Percentiles rank a stretch among this genome's conserved stretches.
These are phyloP conservation scores for Empidonax alnorum DNA, from an alignment of 2,113 vertebrate genomes.

Conservation along the genomic window DNA sequence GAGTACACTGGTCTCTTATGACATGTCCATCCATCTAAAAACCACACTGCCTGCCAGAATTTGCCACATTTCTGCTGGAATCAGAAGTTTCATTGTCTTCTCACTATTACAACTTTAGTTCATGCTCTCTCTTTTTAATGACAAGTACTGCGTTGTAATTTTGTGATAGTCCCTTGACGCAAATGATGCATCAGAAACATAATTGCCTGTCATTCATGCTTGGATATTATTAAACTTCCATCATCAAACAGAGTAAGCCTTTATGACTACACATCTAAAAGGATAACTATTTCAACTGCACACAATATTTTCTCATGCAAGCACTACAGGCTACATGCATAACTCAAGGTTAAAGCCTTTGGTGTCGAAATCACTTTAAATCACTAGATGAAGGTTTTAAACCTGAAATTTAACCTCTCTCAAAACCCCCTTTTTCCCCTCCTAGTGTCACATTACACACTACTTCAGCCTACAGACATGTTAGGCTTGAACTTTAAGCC, in stretches of 20 bases:
- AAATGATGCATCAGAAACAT: neutral
- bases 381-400: neutral
- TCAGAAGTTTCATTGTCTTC: neutral
- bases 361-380: neutral
- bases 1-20: neutral
- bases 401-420: neutral
- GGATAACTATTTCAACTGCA: neutral
- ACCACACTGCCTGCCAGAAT: neutral
- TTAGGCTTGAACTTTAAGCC: neutral
- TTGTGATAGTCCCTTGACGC: neutral
- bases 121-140: neutral
- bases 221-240: neutral
- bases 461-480: neutral
- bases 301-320: neutral
- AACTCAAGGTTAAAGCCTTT: neutral
- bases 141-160: neutral
- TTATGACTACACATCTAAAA: neutral
- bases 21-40: neutral
- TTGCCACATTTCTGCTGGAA: neutral
- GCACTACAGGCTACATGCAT: neutral
- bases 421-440: fast-evolving
- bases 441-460: neutral
- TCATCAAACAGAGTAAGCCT: neutral
- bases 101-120: neutral
- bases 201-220: neutral